Evolutionary conservation across 2,797 vertebrate genomes (phyloP).

Genomic region (Glyptemys insculpta): DNA sequence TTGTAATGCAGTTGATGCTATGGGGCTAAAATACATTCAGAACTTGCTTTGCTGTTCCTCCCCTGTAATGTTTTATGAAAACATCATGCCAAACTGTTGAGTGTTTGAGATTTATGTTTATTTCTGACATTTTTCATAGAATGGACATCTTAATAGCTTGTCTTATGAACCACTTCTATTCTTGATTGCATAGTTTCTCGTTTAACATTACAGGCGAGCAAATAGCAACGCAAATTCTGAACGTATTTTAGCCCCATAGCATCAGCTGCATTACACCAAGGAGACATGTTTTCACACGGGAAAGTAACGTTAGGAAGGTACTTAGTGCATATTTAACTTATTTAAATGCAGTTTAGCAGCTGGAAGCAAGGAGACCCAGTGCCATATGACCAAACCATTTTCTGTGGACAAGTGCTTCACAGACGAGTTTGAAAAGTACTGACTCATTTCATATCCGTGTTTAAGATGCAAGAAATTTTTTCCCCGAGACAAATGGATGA

Average conservation of each 20-base stretch:
- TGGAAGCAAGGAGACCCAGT: neutral
- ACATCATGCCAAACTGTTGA: neutral
- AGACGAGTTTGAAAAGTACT: neutral
- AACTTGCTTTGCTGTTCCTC: neutral
- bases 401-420: neutral
- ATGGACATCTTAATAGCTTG: neutral
- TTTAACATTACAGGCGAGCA: neutral
- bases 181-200: neutral
- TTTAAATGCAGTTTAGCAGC: neutral
- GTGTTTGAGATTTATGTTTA: neutral
- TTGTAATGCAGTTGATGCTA: neutral
- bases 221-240: neutral
- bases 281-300: neutral
- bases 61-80: neutral
- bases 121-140: neutral
- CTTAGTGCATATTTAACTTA: neutral
- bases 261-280: neutral
- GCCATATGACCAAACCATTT: neutral
- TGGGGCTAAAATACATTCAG: neutral
- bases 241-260: neutral
- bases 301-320: neutral
- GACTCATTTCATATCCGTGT: neutral
- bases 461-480: neutral
- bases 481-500: neutral
- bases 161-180: neutral